Evolutionary conservation across 2,888 invertebrate genomes (phyloP), one percentile per base, ranked within the genome.

Genomic region (Holacanthella duospinosa): DNA sequence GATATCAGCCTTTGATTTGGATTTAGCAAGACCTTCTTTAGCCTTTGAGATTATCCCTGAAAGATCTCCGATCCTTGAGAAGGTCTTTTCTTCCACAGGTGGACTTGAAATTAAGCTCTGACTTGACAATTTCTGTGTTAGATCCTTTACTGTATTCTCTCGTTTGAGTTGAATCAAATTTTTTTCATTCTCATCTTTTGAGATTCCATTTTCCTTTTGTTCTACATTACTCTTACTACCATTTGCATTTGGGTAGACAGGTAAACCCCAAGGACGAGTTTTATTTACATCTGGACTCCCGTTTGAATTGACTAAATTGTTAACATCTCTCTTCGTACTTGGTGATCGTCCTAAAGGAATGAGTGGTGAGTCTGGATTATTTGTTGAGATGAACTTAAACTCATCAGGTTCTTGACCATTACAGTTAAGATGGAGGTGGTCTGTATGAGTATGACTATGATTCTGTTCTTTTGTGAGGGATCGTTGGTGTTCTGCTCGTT

Each of bases 41-140:
- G 93, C 93, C 80, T 93, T 92, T 60, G 88, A 89, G 71, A 94
- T 91, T 71, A 94, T 83, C 56, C 93, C 93, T 59, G 69, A 66
- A 60, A 73, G 66, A 59, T 73, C 73, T 55, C 73, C 73, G 44
- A 68, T 73, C 25, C 69, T 56, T 27, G 65, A 61, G 53, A 72
- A 65, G 2, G 66, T 68, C 59, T 71, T 71, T 56, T 70, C 74
- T 58, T 80, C 81, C 48, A 77, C 78, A 2, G 6, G 25, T 3
- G 80, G 80, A 69, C 79, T 80, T 63, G 82, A 80, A 64, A 84
- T 76, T 62, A 82, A 79, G 75, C 81, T 83, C 74, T 89, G 85
- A 60, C 85, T 88, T 44, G 88, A 85, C 69, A 92, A 78, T 77
- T 89, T 88, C 76, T 91, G 89, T 48, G 90, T 90, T 67, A 92